Base-by-base conservation (phyloP, 2,888 invertebrate genomes). In the Hirtodrosophila trivittata region DNA sequence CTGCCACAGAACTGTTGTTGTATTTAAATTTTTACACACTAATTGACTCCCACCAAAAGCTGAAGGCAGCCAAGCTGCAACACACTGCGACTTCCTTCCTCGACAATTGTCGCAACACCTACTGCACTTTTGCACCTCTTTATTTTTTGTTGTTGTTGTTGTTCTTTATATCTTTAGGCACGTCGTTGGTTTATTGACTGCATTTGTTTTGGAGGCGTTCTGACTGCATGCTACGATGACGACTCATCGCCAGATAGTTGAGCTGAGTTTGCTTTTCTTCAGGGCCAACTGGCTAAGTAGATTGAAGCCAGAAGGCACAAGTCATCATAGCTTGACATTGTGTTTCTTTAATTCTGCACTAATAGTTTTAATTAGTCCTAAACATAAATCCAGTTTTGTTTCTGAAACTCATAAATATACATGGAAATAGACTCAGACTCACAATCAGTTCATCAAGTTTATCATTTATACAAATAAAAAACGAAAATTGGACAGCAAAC, bases 41-140 rank as follows among this genome's bases (percentile, higher is more conserved):
- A 86, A 86, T 86, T 84, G 81, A 84, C 86, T 78, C 84, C 81
- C 83, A 84, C 86, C 64, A 57, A 58, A 39, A 43, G 56, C 41
- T 51, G 57, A 56, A 47, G 54, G 51, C 63, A 52, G 49, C 47
- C 45, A 54, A 57, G 71, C 65, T 76, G 77, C 67, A 59, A 67
- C 52, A 77, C 73, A 60, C 65, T 46, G 49, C 83, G 59, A 77
- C 70, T 83, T 86, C 86, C 82, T 83, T 77, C 69, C 81, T 67
- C 50, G 49, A 60, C 74, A 80, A 75, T 81, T 81, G 84, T 81
- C 73, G 74, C 69, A 82, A 82, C 81, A 82, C 81, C 81, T 76
- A 82, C 81, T 65, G 80, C 80, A 71, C 33, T 30, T 14, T 46
- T 71, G 18, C 18, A 21, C 18, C 18, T 51, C 42, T 46, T 41